These are phyloP conservation scores for Actenoides lindsayi DNA, from an alignment of 2,113 vertebrate species.

Conservation along the genomic window DNA sequence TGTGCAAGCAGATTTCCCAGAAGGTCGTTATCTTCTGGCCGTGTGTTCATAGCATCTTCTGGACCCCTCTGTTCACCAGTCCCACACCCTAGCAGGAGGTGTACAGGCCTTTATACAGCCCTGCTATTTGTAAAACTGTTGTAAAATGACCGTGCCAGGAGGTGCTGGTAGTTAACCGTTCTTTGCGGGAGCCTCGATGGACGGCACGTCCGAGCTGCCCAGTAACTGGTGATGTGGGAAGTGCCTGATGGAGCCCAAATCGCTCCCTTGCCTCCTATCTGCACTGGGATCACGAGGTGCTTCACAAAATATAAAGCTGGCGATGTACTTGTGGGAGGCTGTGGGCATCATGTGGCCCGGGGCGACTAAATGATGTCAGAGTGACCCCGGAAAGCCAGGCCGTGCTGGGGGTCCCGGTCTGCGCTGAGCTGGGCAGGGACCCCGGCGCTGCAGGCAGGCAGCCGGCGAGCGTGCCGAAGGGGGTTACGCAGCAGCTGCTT, in stretches of 20 bases:
- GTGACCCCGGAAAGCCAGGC: fast-evolving
- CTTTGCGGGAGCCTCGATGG: fast-evolving
- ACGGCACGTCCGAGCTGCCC: background rate
- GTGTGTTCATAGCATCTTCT: fast-evolving
- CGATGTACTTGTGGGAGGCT: fast-evolving
- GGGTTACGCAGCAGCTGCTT: background rate
- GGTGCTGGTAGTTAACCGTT: too few relatives aligned
- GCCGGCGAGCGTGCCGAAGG: fast-evolving
- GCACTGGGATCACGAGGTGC: fast-evolving
- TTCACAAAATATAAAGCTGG: background rate
- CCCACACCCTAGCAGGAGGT: background rate
- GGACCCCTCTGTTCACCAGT: background rate
- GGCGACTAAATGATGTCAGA: fast-evolving
- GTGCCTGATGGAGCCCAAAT: background rate
- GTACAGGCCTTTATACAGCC: fast-evolving
- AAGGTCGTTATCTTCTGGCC: fast-evolving
- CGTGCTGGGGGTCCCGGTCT: fast-evolving
- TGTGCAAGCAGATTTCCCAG: background rate
- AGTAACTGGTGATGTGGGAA: fast-evolving
- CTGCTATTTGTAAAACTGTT: background rate
- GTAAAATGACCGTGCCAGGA: fast-evolving
- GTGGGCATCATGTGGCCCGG: fast-evolving
- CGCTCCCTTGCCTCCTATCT: fast-evolving
- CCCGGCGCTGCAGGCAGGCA: fast-evolving
- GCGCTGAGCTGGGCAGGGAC: background rate